These are phyloP conservation scores for Scaptomyza hsui DNA, from an alignment of 1,140 invertebrate genomes.

Conservation along the genomic window DNA sequence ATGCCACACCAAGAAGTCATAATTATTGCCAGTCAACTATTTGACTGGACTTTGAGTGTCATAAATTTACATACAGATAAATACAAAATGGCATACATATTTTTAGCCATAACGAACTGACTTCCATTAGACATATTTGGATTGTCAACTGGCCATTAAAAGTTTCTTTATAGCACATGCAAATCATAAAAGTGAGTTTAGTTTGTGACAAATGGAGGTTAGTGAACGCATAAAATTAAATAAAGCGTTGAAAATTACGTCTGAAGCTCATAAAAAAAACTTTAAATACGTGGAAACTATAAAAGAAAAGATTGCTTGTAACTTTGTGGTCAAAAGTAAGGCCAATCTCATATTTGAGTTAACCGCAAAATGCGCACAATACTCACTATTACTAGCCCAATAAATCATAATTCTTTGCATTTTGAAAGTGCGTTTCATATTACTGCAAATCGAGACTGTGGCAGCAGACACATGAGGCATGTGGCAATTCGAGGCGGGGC, in stretches of 20 bases:
- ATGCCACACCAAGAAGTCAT: conserved; percentile 72
- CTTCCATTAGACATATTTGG: conserved; percentile 10
- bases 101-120: conserved; percentile 7
- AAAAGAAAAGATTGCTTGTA: conserved; percentile 7
- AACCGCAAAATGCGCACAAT: conserved; percentile 24
- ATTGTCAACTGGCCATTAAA: conserved; percentile 40
- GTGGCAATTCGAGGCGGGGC: conserved; percentile 54
- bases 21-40: conserved; percentile 79
- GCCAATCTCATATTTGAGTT: background rate
- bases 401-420: conserved; percentile 66
- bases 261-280: conserved; percentile 8
- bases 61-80: conserved; percentile 46
- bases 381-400: conserved; percentile 40
- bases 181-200: conserved; percentile 21
- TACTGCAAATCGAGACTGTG: conserved; percentile 57
- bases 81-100: conserved; percentile 7
- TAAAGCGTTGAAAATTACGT: background rate
- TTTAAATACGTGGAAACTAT: conserved; percentile 6
- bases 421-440: conserved; percentile 76
- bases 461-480: conserved; percentile 44
- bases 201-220: conserved; percentile 8
- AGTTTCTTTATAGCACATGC: conserved; percentile 3
- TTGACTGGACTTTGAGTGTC: conserved; percentile 39
- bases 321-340: background rate
- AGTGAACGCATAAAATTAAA: background rate